Conservation (phyloP, 1,140 invertebrate species). For the Grapholita molesta region DNA sequence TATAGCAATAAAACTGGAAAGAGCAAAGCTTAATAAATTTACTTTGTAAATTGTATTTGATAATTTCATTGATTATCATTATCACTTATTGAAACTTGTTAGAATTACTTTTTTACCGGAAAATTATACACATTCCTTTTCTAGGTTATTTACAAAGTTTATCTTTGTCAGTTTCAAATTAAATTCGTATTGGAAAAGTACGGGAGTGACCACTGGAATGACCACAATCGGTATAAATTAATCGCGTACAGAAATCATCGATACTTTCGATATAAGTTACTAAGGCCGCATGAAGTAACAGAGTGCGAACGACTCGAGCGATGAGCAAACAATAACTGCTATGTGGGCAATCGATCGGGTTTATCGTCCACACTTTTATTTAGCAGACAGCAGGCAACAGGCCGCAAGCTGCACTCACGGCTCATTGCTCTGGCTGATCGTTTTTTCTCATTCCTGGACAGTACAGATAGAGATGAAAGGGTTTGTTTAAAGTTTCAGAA, state of each 20-base stretch:
- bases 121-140: too few species aligned
- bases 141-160: too few species aligned
- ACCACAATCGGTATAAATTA: slow-evolving; percentile 37
- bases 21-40: too few species aligned
- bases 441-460: slow-evolving; percentile 46
- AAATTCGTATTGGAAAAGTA: too few species aligned
- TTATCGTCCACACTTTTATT: slow-evolving; percentile 49
- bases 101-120: too few species aligned
- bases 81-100: too few species aligned
- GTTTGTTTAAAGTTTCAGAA: slow-evolving; percentile 53
- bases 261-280: slow-evolving; percentile 57
- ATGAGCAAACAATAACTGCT: slow-evolving; percentile 23
- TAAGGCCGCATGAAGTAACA: slow-evolving; percentile 46
- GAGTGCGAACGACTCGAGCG: slow-evolving; percentile 27
- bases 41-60: too few species aligned
- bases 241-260: slow-evolving; percentile 50
- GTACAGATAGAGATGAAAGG: slow-evolving; percentile 46
- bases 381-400: slow-evolving; percentile 16
- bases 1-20: not conserved
- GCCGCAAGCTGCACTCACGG: not conserved
- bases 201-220: too few species aligned
- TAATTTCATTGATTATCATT: too few species aligned
- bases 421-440: slow-evolving; percentile 42
- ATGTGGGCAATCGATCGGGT: slow-evolving; percentile 41
- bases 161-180: too few species aligned